Base-by-base conservation (phyloP, 2,888 invertebrate genomes). In the Lamellibrachia columna region DNA sequence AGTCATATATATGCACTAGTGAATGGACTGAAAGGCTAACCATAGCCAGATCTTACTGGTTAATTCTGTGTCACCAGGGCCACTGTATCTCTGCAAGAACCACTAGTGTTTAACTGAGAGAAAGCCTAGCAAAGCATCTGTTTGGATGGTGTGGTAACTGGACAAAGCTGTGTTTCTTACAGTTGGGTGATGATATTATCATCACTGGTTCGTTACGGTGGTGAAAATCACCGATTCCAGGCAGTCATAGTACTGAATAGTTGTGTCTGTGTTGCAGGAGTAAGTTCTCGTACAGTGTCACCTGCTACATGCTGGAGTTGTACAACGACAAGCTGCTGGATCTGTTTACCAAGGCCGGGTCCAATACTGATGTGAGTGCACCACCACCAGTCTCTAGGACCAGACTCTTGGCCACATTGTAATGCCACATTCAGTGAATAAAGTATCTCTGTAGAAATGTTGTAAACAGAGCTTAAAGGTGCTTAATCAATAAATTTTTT, bases 311-410 rank as follows among this genome's bases (percentile, higher is more conserved):
- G 96, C 90, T 96, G 94, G 96, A 96, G 94, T 94, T 96, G 93
- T 96, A 96, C 94, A 96, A 96, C 93, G 96, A 96, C 90, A 95
- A 95, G 93, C 95, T 96, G 53, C 95, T 96, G 75, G 96, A 96
- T 93, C 94, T 96, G 92, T 96, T 96, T 93, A 95, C 95, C 4
- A 93, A 91, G 53, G 52, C 91, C 28, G 91, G 91, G 6, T 7
- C 91, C 3, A 11, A 22, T 40, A 28, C 52, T 15, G 91, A 91
- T 1, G 91, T 91, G n/a, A 52, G 91, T 91, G 91, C 40, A 40
- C 40, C 40, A 40, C 40, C 1, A 40, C 40, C 40, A 40, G 40
- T 40, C 40, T 40, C 40, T 40, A 40, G 40, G 40, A 40, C 40
- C 55, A 55, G 9, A 55, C 55, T 9, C 75, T 4, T 22, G 22